Conservation (phyloP, 2,888 invertebrate species). For the Drosophila rellima region DNA sequence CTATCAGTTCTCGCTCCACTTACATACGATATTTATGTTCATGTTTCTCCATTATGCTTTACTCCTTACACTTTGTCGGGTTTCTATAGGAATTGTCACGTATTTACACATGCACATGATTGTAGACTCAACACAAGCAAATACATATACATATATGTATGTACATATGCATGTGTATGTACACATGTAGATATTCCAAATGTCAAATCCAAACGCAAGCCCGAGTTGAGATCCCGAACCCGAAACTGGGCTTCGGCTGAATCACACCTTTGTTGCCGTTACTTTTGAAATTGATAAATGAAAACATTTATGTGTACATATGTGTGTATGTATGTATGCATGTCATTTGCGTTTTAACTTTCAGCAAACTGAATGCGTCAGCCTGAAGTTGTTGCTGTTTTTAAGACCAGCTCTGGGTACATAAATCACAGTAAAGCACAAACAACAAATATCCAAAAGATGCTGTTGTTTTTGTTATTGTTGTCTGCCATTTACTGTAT, state of each 20-base stretch:
- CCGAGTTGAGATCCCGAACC: slow-evolving; percentile 12
- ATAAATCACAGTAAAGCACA: slow-evolving; percentile 50
- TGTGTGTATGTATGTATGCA: not conserved
- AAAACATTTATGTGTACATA: slow-evolving; percentile 12
- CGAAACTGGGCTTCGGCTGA: slow-evolving; percentile 39
- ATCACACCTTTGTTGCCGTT: slow-evolving; percentile 65
- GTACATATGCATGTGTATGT: not conserved
- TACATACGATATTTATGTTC: slow-evolving; percentile 32
- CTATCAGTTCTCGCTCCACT: slow-evolving; percentile 28
- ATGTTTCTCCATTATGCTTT: slow-evolving; percentile 15
- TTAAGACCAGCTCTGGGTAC: slow-evolving; percentile 30
- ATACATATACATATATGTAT: not conserved
- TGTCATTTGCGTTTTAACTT: slow-evolving; percentile 4
- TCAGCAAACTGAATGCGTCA: slow-evolving; percentile 54
- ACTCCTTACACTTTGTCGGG: slow-evolving; percentile 19
- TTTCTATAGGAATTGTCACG: slow-evolving; percentile 33
- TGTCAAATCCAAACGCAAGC: slow-evolving; percentile 38
- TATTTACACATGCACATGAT: slow-evolving; percentile 12
- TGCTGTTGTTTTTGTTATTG: slow-evolving; percentile 19
- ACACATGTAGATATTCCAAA: not conserved
- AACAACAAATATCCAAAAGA: slow-evolving; percentile 1
- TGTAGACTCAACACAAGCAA: not conserved
- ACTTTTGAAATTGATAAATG: slow-evolving; percentile 63
- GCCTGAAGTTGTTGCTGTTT: slow-evolving; percentile 22
- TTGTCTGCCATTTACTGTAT: slow-evolving; percentile 15